A percentile compares a stretch with the other conserved stretches of the same genome.
Conservation (phyloP, 2,113 vertebrate genomes). For the Mesoclemmys tuberculata region DNA sequence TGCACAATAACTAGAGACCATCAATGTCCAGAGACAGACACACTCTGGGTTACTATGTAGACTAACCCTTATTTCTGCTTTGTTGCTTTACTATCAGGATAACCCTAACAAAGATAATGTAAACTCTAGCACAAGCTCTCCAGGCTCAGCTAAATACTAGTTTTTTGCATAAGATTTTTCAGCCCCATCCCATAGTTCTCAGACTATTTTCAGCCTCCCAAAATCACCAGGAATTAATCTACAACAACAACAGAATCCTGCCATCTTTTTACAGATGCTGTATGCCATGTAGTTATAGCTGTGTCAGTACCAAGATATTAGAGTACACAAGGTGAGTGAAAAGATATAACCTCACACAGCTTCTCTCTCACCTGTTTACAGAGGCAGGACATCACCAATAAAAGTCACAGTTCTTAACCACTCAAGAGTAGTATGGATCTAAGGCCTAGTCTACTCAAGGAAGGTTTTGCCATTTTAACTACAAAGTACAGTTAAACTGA, state of each 20-base stretch:
- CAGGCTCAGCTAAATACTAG: background rate
- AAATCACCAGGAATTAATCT: slow-evolving; percentile 56
- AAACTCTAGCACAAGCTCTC: fast-evolving
- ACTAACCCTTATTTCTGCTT: background rate
- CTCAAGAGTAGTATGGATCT: background rate
- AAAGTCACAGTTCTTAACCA: background rate
- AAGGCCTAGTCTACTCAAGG: background rate
- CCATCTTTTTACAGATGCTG: background rate
- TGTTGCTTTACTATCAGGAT: background rate
- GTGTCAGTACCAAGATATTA: background rate
- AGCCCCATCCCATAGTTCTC: background rate
- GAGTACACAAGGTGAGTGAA: background rate
- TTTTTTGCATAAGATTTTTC: background rate
- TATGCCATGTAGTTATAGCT: background rate
- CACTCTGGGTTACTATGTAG: background rate
- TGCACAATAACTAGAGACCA: background rate
- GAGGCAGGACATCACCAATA: slow-evolving; percentile 21
- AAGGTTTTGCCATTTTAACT: background rate
- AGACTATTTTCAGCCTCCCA: background rate
- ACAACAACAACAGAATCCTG: slow-evolving; percentile 5
- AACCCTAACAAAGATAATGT: background rate
- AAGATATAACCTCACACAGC: background rate
- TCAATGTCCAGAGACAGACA: background rate
- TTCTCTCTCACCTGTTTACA: slow-evolving; percentile 3
- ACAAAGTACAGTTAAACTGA: background rate